Conservation (phyloP, 2,113 vertebrate species). For the Callorhinus ursinus region DNA sequence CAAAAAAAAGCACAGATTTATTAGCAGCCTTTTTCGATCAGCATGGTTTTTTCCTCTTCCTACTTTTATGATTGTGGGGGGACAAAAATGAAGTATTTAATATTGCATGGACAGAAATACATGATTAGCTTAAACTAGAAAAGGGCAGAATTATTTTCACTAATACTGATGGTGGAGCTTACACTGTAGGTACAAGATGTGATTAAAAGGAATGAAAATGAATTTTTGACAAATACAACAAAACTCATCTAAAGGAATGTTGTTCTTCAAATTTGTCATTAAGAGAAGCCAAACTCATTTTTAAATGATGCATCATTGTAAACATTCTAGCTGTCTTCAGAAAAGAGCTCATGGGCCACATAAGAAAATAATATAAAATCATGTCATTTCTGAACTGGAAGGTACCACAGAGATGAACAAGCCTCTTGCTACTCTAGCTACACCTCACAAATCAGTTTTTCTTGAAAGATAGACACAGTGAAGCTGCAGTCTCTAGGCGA, state of each 20-base stretch:
- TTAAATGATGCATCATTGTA: not conserved
- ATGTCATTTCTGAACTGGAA: not conserved
- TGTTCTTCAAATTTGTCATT: not conserved
- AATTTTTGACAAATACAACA: constrained; percentile 30
- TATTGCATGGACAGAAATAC: not conserved
- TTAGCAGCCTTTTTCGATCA: not conserved
- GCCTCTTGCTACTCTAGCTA: not conserved
- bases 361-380: not conserved
- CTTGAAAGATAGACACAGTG: not conserved
- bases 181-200: not conserved
- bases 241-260: not conserved
- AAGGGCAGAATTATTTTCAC: not conserved
- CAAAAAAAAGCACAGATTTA: not conserved
- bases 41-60: not conserved
- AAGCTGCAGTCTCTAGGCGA: not conserved
- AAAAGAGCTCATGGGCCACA: not conserved
- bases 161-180: not conserved
- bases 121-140: not conserved
- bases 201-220: constrained; percentile 12
- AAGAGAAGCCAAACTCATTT: not conserved
- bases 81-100: not conserved
- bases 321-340: not conserved
- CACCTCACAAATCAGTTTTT: constrained; percentile 24
- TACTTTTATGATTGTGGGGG: not conserved
- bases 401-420: not conserved